Evolutionary conservation across 2,113 vertebrate genomes (phyloP).

Genomic region (Noturus placidus): DNA sequence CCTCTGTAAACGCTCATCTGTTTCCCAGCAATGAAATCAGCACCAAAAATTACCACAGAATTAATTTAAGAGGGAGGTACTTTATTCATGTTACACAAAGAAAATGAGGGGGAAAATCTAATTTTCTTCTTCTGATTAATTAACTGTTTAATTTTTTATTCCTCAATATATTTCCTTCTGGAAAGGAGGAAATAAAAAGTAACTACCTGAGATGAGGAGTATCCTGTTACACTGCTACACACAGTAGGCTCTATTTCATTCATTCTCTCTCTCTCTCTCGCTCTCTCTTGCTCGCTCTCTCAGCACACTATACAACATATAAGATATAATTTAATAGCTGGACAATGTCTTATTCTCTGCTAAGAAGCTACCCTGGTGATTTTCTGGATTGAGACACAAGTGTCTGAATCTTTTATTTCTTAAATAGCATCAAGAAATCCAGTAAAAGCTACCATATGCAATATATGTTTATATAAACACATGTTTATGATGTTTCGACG

Average conservation of each 20-base stretch:
- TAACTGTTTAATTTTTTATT: constrained; percentile 48
- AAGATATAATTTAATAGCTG: not conserved
- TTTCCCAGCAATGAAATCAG: not conserved
- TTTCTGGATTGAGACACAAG: too few species aligned
- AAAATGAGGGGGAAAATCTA: not conserved
- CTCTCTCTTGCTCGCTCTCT: too few species aligned
- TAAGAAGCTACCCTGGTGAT: not conserved
- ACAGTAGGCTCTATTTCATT: not conserved
- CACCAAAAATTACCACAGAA: constrained; percentile 11
- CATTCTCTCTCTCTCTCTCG: not conserved
- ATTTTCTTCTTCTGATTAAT: constrained; percentile 33
- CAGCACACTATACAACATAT: too few species aligned
- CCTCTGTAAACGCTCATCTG: not conserved
- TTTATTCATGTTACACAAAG: not conserved
- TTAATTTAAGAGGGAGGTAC: not conserved
- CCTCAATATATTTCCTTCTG: constrained; percentile 40
- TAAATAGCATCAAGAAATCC: too few species aligned
- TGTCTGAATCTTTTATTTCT: too few species aligned
- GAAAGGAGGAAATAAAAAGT: constrained; percentile 8
- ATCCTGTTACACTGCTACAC: not conserved
- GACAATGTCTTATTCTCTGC: not conserved
- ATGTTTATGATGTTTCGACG: too few species aligned
- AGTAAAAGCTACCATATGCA: too few species aligned
- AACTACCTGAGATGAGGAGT: constrained; percentile 53
- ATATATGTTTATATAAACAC: too few species aligned